These are phyloP conservation scores for Subacronicta megacephala DNA, from an alignment of 2,888 invertebrate genomes.

Conservation along the genomic window DNA sequence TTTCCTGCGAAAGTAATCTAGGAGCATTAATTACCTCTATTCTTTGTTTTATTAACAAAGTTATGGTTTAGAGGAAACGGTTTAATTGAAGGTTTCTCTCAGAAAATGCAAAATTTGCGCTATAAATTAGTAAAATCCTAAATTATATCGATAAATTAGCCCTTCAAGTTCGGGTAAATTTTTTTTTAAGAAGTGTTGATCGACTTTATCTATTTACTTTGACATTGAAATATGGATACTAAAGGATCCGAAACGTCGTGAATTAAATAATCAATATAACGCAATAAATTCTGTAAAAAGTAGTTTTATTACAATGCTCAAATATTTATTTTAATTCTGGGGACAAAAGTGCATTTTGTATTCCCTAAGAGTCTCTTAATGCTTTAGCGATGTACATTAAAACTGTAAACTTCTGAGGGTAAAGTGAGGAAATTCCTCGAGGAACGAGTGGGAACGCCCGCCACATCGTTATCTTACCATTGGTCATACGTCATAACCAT, in stretches of 20 bases:
- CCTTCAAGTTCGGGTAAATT: no score
- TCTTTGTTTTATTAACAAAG: neutral
- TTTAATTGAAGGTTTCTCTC: no score
- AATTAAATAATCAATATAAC: no score
- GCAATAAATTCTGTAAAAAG: no score
- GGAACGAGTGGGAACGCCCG: conserved; percentile 38
- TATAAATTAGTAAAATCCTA: no score
- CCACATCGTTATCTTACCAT: conserved; percentile 12
- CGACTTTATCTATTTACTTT: no score
- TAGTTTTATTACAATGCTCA: no score
- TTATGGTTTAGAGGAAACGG: neutral
- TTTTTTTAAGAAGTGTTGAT: no score
- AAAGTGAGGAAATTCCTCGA: conserved; percentile 29
- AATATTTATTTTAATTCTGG: neutral
- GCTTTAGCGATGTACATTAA: conserved; percentile 16
- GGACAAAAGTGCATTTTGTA: neutral
- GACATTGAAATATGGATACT: no score
- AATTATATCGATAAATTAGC: no score
- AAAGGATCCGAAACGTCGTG: no score
- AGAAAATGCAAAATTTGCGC: no score
- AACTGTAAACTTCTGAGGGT: conserved; percentile 32
- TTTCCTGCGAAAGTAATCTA: conserved; percentile 17
- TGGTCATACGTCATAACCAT: conserved; percentile 25
- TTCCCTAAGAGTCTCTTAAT: conserved; percentile 12
- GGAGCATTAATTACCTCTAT: conserved; percentile 11